phyloP scores from a whole-genome alignment of 1,140 invertebrate genomes.

The Drosophila pseudoobscura region DNA sequence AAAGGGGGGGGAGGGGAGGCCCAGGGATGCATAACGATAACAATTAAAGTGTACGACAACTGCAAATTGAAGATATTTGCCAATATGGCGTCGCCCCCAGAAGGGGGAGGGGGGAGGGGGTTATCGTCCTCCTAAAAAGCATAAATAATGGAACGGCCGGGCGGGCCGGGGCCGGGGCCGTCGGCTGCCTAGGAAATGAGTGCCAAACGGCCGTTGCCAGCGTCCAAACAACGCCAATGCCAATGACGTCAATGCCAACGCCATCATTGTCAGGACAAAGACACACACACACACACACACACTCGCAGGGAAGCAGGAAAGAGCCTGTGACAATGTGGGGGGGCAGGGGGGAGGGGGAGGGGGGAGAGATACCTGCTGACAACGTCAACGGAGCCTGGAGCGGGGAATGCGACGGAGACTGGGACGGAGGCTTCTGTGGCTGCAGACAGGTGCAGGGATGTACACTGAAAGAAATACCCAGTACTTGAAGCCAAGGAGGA shows the following conservation, averaged over 20 bases:
- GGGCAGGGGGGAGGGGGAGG: slow-evolving; percentile 35
- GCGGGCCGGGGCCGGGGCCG: neutral
- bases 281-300: slow-evolving; percentile 7
- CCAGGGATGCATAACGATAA: slow-evolving; percentile 73
- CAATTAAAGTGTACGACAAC: slow-evolving; percentile 81
- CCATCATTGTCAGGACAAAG: slow-evolving; percentile 64
- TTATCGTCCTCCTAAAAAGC: slow-evolving; percentile 65
- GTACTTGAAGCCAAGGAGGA: no score
- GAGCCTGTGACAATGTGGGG: slow-evolving; percentile 49
- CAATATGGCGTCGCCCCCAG: slow-evolving; percentile 27
- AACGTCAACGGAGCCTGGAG: slow-evolving; percentile 20
- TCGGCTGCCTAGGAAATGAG: slow-evolving; percentile 47
- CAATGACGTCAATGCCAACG: slow-evolving; percentile 75
- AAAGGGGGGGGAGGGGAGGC: neutral
- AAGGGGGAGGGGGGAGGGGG: neutral
- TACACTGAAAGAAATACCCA: neutral
- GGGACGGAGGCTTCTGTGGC: neutral
- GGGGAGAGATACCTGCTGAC: slow-evolving; percentile 45
- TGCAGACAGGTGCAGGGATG: no score
- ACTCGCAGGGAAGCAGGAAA: slow-evolving; percentile 11
- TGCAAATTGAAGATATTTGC: slow-evolving; percentile 76
- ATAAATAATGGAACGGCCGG: slow-evolving; percentile 67
- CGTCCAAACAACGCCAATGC: slow-evolving; percentile 65
- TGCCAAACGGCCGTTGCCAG: slow-evolving; percentile 51
- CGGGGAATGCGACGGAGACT: slow-evolving; percentile 10